Conservation (phyloP, 2,797 vertebrate species). For the Pangasius macronema region DNA sequence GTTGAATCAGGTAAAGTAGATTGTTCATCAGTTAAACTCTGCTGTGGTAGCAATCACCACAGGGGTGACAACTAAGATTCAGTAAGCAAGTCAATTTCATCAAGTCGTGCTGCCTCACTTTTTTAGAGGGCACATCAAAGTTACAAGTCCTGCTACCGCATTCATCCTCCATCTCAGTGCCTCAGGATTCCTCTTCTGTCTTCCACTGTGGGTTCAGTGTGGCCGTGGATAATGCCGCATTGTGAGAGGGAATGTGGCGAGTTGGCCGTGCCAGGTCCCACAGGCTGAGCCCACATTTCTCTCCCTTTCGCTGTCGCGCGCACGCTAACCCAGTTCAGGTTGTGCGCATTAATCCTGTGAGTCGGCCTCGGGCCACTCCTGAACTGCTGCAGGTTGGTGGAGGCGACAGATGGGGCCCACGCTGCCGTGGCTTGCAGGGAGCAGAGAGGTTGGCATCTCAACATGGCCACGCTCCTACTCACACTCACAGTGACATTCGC, state of each 20-base stretch:
- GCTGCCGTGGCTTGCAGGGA: slow-evolving; percentile 77
- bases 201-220: slow-evolving; percentile 50
- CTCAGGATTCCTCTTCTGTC: slow-evolving; percentile 51
- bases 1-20: neutral
- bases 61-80: slow-evolving; percentile 14
- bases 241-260: slow-evolving; percentile 56
- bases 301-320: slow-evolving; percentile 64
- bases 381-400: slow-evolving; percentile 61
- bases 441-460: slow-evolving; percentile 78
- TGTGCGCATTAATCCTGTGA: slow-evolving; percentile 62
- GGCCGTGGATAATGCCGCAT: slow-evolving; percentile 56
- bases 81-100: slow-evolving; percentile 3
- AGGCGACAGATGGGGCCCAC: slow-evolving; percentile 64
- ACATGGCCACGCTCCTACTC: slow-evolving; percentile 63
- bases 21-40: neutral
- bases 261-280: slow-evolving; percentile 73
- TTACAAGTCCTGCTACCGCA: slow-evolving; percentile 44
- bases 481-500: slow-evolving; percentile 47
- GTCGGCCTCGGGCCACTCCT: slow-evolving; percentile 59
- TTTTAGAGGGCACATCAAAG: slow-evolving; percentile 48
- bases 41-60: neutral
- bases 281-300: slow-evolving; percentile 70
- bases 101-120: neutral
- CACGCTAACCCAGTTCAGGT: slow-evolving; percentile 62
- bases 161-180: slow-evolving; percentile 51